These are phyloP conservation scores for Andrena fulva DNA, from an alignment of 2,888 invertebrate genomes.

Conservation along the genomic window DNA sequence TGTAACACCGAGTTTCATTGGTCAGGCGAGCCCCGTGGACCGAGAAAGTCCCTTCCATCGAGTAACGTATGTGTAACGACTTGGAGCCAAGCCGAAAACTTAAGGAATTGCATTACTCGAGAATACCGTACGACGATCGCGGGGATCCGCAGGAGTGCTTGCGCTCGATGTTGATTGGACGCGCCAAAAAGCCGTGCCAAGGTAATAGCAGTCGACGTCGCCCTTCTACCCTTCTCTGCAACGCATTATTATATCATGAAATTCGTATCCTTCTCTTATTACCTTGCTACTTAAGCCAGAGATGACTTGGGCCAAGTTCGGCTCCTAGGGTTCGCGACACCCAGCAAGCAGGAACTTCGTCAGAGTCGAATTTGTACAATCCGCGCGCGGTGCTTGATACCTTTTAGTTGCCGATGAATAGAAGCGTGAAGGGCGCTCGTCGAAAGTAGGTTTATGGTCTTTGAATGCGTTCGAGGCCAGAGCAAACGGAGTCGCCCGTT, in stretches of 20 bases:
- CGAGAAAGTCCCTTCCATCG: conserved; percentile 12
- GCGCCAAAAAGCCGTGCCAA: conserved; percentile 39
- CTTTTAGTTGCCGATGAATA: too few species aligned
- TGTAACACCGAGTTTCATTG: conserved; percentile 28
- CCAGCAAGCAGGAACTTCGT: neutral
- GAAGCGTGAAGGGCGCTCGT: too few species aligned
- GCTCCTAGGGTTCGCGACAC: neutral
- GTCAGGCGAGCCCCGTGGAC: conserved; percentile 1
- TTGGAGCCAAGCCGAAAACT: conserved; percentile 55
- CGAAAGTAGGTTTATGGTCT: too few species aligned
- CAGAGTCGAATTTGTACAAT: neutral
- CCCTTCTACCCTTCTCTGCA: neutral
- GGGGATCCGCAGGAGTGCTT: conserved; percentile 27
- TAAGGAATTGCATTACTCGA: conserved; percentile 40
- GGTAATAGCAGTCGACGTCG: neutral
- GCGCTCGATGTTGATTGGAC: conserved; percentile 45
- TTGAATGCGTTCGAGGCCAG: too few species aligned
- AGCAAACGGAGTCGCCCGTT: neutral
- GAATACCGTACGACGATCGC: conserved; percentile 39
- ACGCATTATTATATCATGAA: neutral
- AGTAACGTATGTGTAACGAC: conserved; percentile 55
- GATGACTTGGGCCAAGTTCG: neutral
- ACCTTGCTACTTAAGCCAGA: neutral
- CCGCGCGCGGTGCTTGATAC: neutral
- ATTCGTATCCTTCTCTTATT: neutral